Conservation (phyloP, 2,797 vertebrate species). For the Dendrocincla fuliginosa region DNA sequence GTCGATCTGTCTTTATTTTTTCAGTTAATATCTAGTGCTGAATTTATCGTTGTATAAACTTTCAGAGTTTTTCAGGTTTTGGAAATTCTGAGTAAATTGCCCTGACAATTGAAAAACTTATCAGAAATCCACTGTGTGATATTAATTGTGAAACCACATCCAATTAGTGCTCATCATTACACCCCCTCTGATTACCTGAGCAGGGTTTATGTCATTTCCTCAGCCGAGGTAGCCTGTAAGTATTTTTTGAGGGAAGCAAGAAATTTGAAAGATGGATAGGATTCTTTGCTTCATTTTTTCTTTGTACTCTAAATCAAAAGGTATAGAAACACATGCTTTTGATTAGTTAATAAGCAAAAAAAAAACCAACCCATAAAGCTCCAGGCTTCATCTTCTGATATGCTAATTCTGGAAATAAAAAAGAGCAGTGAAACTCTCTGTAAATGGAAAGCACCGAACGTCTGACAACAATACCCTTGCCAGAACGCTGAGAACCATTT, state of each 20-base stretch:
- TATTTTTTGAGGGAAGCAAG: background rate
- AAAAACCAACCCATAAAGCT: background rate
- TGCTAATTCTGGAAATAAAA: slow-evolving; percentile 39
- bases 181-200: background rate
- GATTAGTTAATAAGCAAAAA: background rate
- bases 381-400: slow-evolving; percentile 18
- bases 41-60: background rate
- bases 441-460: background rate
- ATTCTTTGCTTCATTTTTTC: background rate
- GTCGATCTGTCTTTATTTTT: background rate
- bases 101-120: background rate
- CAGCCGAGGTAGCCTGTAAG: background rate
- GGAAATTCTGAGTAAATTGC: background rate
- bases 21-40: background rate
- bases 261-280: background rate
- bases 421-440: background rate
- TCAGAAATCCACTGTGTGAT: background rate
- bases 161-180: background rate
- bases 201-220: background rate
- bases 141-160: background rate
- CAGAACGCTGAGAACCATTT: background rate
- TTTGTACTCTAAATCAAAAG: slow-evolving; percentile 19
- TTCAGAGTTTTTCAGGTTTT: background rate
- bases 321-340: background rate
- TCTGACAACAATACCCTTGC: slow-evolving; percentile 55